These are phyloP conservation scores for Trematomus loennbergii DNA, from an alignment of 2,113 vertebrate genomes.

Conservation along the genomic window DNA sequence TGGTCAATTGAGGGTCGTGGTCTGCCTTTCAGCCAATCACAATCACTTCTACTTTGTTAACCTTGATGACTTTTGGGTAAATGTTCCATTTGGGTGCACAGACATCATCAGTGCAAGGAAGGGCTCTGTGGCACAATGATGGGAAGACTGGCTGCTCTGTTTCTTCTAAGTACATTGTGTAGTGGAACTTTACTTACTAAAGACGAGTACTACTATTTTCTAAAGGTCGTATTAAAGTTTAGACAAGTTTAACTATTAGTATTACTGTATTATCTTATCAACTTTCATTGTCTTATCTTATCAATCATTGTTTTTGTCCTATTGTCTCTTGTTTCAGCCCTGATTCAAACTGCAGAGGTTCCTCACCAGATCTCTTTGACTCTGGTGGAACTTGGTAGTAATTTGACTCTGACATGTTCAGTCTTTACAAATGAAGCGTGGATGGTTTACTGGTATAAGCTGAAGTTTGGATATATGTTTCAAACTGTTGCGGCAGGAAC, in stretches of 20 bases:
- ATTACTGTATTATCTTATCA: no score
- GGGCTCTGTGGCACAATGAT: constrained; percentile 11
- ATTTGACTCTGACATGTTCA: no score
- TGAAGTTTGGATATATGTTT: constrained; percentile 11
- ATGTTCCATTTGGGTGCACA: constrained; percentile 19
- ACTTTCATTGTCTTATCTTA: no score
- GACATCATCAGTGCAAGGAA: constrained; percentile 30
- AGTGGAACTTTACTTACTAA: constrained; percentile 13
- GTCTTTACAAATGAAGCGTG: no score
- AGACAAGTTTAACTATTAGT: background rate
- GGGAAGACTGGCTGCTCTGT: background rate
- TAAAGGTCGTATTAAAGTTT: background rate
- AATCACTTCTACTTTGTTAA: constrained; percentile 7
- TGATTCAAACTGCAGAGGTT: background rate
- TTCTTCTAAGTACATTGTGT: constrained; percentile 39
- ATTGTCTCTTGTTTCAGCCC: background rate
- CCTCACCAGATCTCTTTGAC: background rate
- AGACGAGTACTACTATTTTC: no score
- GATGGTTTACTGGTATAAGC: constrained; percentile 54
- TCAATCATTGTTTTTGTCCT: background rate
- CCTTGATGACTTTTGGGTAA: background rate
- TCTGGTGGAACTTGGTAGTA: constrained; percentile 11
- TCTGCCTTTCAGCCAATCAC: constrained; percentile 55
- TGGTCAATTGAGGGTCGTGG: background rate
- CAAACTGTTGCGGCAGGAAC: constrained; percentile 18